These are phyloP conservation scores for Hartigia nigra DNA, from an alignment of 2,888 invertebrate genomes.

Conservation along the genomic window DNA sequence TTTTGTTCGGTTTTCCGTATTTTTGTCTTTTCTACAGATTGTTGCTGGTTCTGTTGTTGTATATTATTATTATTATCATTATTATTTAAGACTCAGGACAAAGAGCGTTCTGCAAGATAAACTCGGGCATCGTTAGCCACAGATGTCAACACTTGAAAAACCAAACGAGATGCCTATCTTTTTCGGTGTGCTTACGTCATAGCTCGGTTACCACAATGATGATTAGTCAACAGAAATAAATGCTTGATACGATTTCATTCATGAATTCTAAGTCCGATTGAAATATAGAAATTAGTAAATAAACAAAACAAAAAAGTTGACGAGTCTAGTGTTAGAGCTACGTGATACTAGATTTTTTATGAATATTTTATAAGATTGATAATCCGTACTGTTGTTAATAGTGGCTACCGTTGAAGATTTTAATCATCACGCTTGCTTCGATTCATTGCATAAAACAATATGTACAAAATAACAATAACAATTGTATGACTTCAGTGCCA, in stretches of 20 bases:
- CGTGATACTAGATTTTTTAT: too few relatives aligned
- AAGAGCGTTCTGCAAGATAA: too few relatives aligned
- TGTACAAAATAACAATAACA: too few relatives aligned
- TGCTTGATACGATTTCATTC: background rate
- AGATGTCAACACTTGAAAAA: conserved; percentile 1
- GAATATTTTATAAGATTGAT: too few relatives aligned
- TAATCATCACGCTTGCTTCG: too few relatives aligned
- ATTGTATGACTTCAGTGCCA: too few relatives aligned
- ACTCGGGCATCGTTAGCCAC: background rate
- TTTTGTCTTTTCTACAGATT: background rate
- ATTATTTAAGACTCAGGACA: background rate
- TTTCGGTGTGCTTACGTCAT: background rate
- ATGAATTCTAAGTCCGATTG: background rate
- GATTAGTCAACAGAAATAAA: background rate
- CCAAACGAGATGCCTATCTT: background rate
- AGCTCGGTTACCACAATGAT: background rate
- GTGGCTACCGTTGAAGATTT: too few relatives aligned
- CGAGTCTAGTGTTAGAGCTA: too few relatives aligned
- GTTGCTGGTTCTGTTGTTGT: background rate
- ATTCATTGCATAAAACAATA: too few relatives aligned
- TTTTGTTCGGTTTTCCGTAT: background rate
- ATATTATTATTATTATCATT: background rate
- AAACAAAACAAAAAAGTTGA: too few relatives aligned
- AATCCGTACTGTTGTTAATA: too few relatives aligned
- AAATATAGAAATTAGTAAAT: too few relatives aligned